Percentiles rank a stretch among this genome's conserved stretches.
phyloP scores from a whole-genome alignment of 2,888 invertebrate genomes.

The Theretra japonica region DNA sequence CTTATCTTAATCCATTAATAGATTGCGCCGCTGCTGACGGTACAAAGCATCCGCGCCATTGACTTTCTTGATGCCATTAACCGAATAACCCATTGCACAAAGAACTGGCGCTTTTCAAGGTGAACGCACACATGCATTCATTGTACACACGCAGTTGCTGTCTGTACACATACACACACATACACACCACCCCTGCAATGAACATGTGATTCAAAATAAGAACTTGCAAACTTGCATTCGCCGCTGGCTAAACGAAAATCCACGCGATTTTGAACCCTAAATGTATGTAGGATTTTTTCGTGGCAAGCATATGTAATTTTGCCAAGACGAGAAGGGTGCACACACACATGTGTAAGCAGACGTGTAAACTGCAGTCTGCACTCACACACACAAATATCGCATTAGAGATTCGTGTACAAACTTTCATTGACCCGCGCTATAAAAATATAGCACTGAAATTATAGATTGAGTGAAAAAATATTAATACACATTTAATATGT shows the following conservation, averaged over 20 bases:
- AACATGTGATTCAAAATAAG: constrained; percentile 77
- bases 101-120: constrained; percentile 83
- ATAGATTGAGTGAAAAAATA: constrained; percentile 34
- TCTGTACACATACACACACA: constrained; percentile 44
- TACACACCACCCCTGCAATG: constrained; percentile 46
- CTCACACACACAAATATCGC: constrained; percentile 54
- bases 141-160: constrained; percentile 27
- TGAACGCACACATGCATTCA: constrained; percentile 73
- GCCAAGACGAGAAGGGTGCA: constrained; percentile 79
- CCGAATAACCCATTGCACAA: constrained; percentile 86
- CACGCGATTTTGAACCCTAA: constrained; percentile 50
- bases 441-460: constrained; percentile 29
- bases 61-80: constrained; percentile 84
- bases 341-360: constrained; percentile 60
- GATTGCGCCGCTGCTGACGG: constrained; percentile 57
- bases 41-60: constrained; percentile 81
- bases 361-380: constrained; percentile 72
- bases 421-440: constrained; percentile 46
- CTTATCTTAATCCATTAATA: constrained; percentile 28
- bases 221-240: constrained; percentile 48
- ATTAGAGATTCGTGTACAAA: constrained; percentile 44
- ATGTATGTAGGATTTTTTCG: constrained; percentile 33
- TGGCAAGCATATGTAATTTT: constrained; percentile 40
- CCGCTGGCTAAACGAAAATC: constrained; percentile 29
- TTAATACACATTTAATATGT: constrained; percentile 33